These are phyloP conservation scores for Steinernema scapterisci DNA, from an alignment of 2,888 invertebrate species.

Conservation along the genomic window DNA sequence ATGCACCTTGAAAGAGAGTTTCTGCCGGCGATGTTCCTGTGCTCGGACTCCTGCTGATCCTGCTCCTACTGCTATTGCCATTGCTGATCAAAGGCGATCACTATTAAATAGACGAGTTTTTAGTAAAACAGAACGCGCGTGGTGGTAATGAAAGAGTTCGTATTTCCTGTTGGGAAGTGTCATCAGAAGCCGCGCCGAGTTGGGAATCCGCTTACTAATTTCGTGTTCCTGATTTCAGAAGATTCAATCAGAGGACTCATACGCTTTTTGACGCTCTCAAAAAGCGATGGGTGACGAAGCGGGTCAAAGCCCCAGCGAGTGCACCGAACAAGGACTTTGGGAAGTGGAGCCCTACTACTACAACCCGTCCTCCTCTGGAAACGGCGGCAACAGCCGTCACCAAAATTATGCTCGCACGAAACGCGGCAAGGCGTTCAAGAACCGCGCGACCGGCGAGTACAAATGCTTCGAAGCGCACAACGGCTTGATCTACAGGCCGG, in stretches of 20 bases:
- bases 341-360: conserved; percentile 40
- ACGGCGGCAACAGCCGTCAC: conserved; percentile 2
- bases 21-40: too few relatives aligned
- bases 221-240: neutral
- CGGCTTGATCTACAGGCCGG: conserved; percentile 51
- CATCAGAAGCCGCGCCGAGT: neutral
- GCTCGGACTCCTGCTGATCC: too few relatives aligned
- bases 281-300: conserved; percentile 31
- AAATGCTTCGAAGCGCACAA: conserved; percentile 59
- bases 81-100: too few relatives aligned
- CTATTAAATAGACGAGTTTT: too few relatives aligned
- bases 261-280: neutral
- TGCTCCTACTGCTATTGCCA: too few relatives aligned
- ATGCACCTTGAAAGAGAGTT: neutral
- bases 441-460: conserved; percentile 51
- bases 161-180: neutral
- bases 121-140: too few relatives aligned
- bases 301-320: conserved; percentile 5
- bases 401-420: conserved; percentile 22
- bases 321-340: conserved; percentile 29
- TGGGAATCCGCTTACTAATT: neutral
- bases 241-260: neutral
- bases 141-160: too few relatives aligned
- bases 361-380: neutral
- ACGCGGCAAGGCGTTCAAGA: conserved; percentile 51